These are phyloP conservation scores for Hylyphantes graminicola DNA, from an alignment of 1,140 invertebrate species.

Conservation along the genomic window DNA sequence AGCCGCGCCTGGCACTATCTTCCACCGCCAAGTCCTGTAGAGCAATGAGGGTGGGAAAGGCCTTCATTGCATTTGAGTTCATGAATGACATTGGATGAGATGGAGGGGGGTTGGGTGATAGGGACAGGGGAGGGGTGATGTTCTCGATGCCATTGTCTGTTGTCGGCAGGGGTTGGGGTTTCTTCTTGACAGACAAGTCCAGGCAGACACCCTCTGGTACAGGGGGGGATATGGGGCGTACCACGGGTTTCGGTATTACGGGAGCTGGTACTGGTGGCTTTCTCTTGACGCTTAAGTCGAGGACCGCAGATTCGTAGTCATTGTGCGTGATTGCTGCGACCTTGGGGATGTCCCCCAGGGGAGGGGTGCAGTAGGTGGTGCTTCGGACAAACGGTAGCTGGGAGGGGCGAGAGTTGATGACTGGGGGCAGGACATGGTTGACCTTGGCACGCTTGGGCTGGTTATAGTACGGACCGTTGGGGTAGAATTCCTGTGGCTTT, in stretches of 20 bases:
- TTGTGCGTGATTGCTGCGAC: slow-evolving; percentile 36
- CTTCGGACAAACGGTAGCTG: slow-evolving; percentile 33
- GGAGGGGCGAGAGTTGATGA: slow-evolving; percentile 14
- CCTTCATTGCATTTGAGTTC: slow-evolving; percentile 22
- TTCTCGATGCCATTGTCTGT: slow-evolving; percentile 55
- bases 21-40: slow-evolving; percentile 42
- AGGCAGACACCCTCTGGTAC: slow-evolving; percentile 53
- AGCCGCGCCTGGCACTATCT: slow-evolving; percentile 20
- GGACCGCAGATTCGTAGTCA: slow-evolving; percentile 53
- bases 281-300: slow-evolving; percentile 60
- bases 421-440: slow-evolving; percentile 14
- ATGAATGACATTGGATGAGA: background rate
- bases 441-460: slow-evolving; percentile 50
- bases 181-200: slow-evolving; percentile 60
- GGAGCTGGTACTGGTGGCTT: slow-evolving; percentile 14
- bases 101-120: slow-evolving; percentile 38
- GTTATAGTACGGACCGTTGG: slow-evolving; percentile 45
- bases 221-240: slow-evolving; percentile 24
- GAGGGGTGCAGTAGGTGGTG: slow-evolving; percentile 46
- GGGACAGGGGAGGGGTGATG: slow-evolving; percentile 51
- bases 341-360: slow-evolving; percentile 40
- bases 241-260: background rate
- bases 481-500: slow-evolving; percentile 38
- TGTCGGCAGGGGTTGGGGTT: background rate
- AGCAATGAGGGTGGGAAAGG: slow-evolving; percentile 48